These are phyloP conservation scores for Mastomys natalensis DNA, from an alignment of 2,113 vertebrate genomes.

Conservation along the genomic window DNA sequence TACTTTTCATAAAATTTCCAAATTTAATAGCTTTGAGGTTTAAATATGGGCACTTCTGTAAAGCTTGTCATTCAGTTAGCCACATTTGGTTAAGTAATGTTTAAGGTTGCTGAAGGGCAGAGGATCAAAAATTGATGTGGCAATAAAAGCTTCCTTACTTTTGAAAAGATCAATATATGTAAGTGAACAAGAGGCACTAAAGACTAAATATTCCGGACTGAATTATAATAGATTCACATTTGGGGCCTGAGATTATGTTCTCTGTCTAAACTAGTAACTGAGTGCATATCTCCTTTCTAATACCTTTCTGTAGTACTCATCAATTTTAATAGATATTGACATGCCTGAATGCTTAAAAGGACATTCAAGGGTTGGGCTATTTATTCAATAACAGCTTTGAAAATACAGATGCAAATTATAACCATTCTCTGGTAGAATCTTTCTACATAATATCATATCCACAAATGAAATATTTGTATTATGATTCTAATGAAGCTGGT, in stretches of 20 bases:
- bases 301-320: slow-evolving; percentile 4
- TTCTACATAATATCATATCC: background rate
- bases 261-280: slow-evolving; percentile 26
- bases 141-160: slow-evolving; percentile 65
- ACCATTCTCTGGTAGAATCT: slow-evolving; percentile 31
- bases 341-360: slow-evolving; percentile 44
- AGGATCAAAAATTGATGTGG: slow-evolving; percentile 69
- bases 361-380: background rate
- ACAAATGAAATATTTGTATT: slow-evolving; percentile 14
- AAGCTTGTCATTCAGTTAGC: slow-evolving; percentile 1
- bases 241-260: slow-evolving; percentile 32
- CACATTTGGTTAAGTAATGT: slow-evolving; percentile 67
- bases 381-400: slow-evolving; percentile 46
- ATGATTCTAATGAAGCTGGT: background rate
- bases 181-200: slow-evolving; percentile 61
- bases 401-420: slow-evolving; percentile 24
- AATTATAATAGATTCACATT: slow-evolving; percentile 65
- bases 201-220: slow-evolving; percentile 46
- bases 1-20: background rate
- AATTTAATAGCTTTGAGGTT: slow-evolving; percentile 43
- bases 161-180: slow-evolving; percentile 68
- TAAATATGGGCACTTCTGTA: slow-evolving; percentile 41
- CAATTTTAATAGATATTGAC: background rate
- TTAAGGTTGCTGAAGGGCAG: slow-evolving; percentile 16
- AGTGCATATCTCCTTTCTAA: slow-evolving; percentile 3